These are phyloP conservation scores for Drosophila lowei DNA, from an alignment of 1,140 invertebrate species.

Conservation along the genomic window DNA sequence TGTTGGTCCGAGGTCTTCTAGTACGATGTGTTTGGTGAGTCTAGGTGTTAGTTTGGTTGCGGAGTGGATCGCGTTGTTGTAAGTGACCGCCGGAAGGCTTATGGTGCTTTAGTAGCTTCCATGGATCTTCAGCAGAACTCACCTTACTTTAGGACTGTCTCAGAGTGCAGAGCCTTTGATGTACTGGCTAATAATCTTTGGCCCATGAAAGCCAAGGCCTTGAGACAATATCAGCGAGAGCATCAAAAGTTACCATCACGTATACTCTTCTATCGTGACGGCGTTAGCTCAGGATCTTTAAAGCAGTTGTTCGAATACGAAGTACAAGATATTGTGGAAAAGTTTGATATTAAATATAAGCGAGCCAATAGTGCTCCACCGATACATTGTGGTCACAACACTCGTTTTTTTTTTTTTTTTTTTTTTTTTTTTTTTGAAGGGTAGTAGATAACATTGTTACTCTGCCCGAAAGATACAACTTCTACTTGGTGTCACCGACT, in stretches of 20 bases:
- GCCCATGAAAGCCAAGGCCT: conserved; percentile 86
- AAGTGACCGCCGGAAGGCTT: conserved; percentile 85
- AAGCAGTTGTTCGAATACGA: conserved; percentile 85
- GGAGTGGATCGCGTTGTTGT: too few species aligned
- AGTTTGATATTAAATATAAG: conserved; percentile 85
- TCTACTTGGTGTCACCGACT: conserved; percentile 91
- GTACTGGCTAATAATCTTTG: conserved; percentile 88
- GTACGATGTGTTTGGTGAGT: too few species aligned
- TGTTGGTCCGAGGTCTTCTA: too few species aligned
- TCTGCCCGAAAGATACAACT: conserved; percentile 91
- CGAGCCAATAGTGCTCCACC: conserved; percentile 69
- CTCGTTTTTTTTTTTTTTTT: conserved; percentile 89
- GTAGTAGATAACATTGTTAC: conserved; percentile 94
- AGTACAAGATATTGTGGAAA: conserved; percentile 84
- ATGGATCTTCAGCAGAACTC: conserved; percentile 87
- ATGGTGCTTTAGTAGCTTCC: conserved; percentile 91
- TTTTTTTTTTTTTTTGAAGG: too few species aligned
- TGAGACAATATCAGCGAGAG: conserved; percentile 84
- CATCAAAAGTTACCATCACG: conserved; percentile 83
- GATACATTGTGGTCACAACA: conserved; percentile 90
- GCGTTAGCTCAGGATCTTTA: conserved; percentile 93
- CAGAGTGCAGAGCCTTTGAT: conserved; percentile 88
- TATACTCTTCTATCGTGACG: conserved; percentile 91
- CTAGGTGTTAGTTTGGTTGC: too few species aligned
- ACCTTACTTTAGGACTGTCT: conserved; percentile 73